A percentile compares a stretch with the other conserved stretches of the same genome.
phyloP scores from a whole-genome alignment of 2,888 invertebrate species.

The Drosophila suboccidentalis region DNA sequence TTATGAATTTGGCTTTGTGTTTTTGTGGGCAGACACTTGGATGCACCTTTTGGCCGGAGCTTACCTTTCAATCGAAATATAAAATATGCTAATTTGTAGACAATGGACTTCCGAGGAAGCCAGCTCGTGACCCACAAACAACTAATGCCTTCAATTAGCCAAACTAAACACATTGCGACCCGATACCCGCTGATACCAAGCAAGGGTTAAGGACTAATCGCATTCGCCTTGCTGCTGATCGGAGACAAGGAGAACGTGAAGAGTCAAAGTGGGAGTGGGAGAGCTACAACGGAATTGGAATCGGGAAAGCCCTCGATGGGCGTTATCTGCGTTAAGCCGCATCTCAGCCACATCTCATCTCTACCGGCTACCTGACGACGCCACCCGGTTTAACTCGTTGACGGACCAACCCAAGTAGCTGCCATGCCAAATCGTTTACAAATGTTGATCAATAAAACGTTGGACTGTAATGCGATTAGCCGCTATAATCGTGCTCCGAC shows the following conservation, averaged over 20 bases:
- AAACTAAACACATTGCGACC: conserved; percentile 53
- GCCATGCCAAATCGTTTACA: conserved; percentile 79
- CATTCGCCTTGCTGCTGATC: conserved; percentile 74
- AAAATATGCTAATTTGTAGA: conserved; percentile 71
- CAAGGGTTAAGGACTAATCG: conserved; percentile 69
- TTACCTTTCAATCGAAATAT: conserved; percentile 63
- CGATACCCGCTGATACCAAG: conserved; percentile 12
- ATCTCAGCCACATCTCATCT: conserved; percentile 8
- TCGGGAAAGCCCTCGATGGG: conserved; percentile 61
- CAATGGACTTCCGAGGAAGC: conserved; percentile 70
- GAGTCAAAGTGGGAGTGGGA: conserved; percentile 12
- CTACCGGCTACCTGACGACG: conserved; percentile 37
- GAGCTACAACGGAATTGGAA: neutral
- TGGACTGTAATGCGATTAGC: conserved; percentile 80
- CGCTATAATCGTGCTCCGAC: conserved; percentile 82
- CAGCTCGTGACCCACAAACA: conserved; percentile 75
- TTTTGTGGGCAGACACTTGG: conserved; percentile 52
- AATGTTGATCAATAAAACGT: conserved; percentile 85
- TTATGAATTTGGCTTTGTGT: conserved; percentile 58
- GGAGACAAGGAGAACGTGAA: conserved; percentile 31
- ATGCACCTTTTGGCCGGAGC: conserved; percentile 5
- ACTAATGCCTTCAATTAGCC: conserved; percentile 81
- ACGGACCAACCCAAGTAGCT: conserved; percentile 11
- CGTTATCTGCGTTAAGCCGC: conserved; percentile 75
- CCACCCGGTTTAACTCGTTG: conserved; percentile 46